These are phyloP conservation scores for Rhabdornis inornatus DNA, from an alignment of 2,113 vertebrate genomes.

Conservation along the genomic window DNA sequence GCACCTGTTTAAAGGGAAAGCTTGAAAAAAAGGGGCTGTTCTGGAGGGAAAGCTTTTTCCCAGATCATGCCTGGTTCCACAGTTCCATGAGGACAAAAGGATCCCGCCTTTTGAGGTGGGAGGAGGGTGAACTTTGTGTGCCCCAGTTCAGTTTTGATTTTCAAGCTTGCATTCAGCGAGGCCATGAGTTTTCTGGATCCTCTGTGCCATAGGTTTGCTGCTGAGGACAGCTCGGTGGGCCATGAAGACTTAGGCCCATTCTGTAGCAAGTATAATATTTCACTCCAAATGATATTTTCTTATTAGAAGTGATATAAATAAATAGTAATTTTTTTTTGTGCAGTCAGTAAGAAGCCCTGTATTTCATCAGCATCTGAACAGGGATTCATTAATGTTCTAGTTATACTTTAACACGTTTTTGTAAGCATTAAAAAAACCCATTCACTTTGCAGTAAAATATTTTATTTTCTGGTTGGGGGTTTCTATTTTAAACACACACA, in stretches of 20 bases:
- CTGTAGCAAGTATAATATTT: constrained; percentile 8
- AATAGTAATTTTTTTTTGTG: not conserved
- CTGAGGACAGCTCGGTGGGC: not conserved
- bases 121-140: not conserved
- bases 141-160: not conserved
- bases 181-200: not conserved
- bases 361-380: not conserved
- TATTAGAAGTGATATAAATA: constrained; percentile 21
- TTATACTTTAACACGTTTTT: not conserved
- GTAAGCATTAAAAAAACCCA: constrained; percentile 25
- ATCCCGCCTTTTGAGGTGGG: too few relatives aligned
- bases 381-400: constrained; percentile 3
- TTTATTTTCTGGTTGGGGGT: constrained; percentile 38
- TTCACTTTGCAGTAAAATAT: constrained; percentile 41
- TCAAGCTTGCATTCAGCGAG: not conserved
- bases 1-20: not conserved
- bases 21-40: not conserved
- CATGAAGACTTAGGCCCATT: not conserved
- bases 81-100: not conserved
- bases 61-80: not conserved
- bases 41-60: not conserved
- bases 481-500: constrained; percentile 31
- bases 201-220: not conserved
- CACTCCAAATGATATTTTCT: not conserved
- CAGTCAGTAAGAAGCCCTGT: not conserved